Evolutionary conservation across 2,797 vertebrate species (phyloP), one percentile per base, ranked within the genome.

Genomic region (Oreonectes daqikongensis): DNA sequence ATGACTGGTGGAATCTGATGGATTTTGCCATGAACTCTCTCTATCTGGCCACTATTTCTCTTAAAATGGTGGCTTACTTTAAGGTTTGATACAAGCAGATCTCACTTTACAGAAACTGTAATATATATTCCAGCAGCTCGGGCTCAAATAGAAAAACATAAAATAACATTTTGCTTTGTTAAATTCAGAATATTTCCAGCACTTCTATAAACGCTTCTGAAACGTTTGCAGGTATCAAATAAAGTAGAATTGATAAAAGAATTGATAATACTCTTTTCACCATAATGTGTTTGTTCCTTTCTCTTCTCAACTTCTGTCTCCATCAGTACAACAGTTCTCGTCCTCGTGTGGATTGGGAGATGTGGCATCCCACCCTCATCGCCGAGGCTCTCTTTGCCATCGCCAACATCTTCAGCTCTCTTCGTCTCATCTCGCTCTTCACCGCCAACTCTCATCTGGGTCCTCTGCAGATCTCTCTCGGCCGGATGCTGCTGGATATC

Each of bases 1-100:
- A 99, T 0, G 97, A 99, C 87, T 99, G 97, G 97, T 99, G 97
- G 97, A 98, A 99, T 86, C 91, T 98, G 85, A 98, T 99, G 97
- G 97, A 98, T 91, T 99, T 98, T 82, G 97, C 96, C 82, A 99
- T 98, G 97, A 98, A 99, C 88, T 99, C 97, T 0, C 95, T 99
- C 69, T 99, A 99, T 85, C 90, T 98, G 88, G 97, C 97, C 86
- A 98, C 96, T 17, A 99, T 99, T 83, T 98, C 97, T 3, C 93
- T 99, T 85, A 99, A 98, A 92, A 97, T 98, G 40, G 97, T 99
- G 82, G 97, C 97, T 35, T 98, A 97, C 14, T 92, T 97, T 17
- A 99, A 99, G 95, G 97, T 99, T 17, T 91, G 87, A 50, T n/a
- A 48, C 11, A 12, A 35, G 11, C 4, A 35, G 12, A 14, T 28